Percentiles rank a stretch among this genome's conserved stretches.
Evolutionary conservation across 2,888 invertebrate genomes (phyloP).

Genomic region (Ditylenchus weischeri): DNA sequence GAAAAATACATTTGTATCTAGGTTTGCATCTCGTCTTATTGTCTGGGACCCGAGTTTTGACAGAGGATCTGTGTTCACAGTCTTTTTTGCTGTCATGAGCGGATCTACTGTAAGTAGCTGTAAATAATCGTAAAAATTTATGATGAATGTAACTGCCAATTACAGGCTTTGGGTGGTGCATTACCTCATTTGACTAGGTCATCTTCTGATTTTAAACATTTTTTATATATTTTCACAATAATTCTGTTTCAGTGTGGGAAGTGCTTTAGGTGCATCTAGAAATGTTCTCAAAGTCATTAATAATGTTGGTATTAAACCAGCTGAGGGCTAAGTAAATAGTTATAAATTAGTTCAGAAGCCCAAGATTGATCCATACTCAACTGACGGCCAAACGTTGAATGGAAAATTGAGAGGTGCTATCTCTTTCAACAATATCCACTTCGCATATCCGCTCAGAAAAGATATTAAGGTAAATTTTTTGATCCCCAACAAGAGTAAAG

Average conservation of each 20-base stretch:
- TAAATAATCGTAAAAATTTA: not conserved
- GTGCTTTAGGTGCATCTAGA: conserved; percentile 75
- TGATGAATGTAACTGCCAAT: no score
- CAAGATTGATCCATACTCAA: conserved; percentile 62
- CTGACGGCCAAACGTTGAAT: conserved; percentile 62
- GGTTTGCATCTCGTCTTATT: conserved; percentile 52
- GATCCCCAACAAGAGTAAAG: no score
- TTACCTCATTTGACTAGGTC: conserved; percentile 72
- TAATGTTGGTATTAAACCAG: conserved; percentile 49
- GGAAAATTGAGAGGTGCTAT: conserved; percentile 66
- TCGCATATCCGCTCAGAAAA: conserved; percentile 74
- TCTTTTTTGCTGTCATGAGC: conserved; percentile 62
- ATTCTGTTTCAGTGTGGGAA: conserved; percentile 67
- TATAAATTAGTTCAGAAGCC: conserved; percentile 56
- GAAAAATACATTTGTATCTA: conserved; percentile 11
- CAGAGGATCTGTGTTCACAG: conserved; percentile 55
- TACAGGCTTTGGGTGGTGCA: conserved; percentile 69
- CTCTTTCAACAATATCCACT: conserved; percentile 70
- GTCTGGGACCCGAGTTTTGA: conserved; percentile 50
- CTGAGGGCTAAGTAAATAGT: not conserved
- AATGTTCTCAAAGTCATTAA: conserved; percentile 62
- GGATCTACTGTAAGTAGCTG: conserved; percentile 58
- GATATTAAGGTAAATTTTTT: conserved; percentile 63
- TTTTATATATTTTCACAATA: conserved; percentile 69
- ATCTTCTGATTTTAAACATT: not conserved